Percentiles rank a stretch among this genome's conserved stretches.
Evolutionary conservation across 1,140 invertebrate species (phyloP).

Genomic region (Drosophila burlai): DNA sequence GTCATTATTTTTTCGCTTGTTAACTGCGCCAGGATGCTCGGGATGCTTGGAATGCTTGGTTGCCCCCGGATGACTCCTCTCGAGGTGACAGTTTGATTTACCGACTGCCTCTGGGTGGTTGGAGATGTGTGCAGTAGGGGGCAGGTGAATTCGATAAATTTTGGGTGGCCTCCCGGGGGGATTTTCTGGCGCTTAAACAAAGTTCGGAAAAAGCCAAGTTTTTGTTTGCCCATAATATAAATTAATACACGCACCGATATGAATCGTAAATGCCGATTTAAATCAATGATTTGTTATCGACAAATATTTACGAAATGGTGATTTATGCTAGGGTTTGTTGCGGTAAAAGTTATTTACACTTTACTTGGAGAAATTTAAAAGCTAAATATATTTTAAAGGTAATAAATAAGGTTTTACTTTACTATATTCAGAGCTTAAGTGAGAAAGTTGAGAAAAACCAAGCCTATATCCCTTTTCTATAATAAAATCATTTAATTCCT

Average conservation of each 20-base stretch:
- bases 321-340: background rate
- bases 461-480: background rate
- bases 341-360: background rate
- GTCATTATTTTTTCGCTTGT: conserved; percentile 42
- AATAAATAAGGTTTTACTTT: background rate
- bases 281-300: conserved; percentile 6
- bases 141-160: conserved; percentile 13
- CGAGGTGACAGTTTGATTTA: conserved; percentile 47
- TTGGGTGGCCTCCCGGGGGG: background rate
- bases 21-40: conserved; percentile 33
- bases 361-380: background rate
- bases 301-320: conserved; percentile 7
- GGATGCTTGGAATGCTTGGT: conserved; percentile 6
- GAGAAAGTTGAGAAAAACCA: no score
- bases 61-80: conserved; percentile 20
- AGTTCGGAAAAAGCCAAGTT: conserved; percentile 19
- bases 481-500: background rate
- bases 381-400: background rate
- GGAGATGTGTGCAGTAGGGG: background rate
- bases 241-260: conserved; percentile 8
- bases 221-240: conserved; percentile 25
- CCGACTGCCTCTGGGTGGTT: conserved; percentile 10
- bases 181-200: conserved; percentile 12
- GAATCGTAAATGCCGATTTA: conserved; percentile 23
- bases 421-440: background rate